Conservation (phyloP, 2,888 invertebrate species). For the Tethea ocularis region DNA sequence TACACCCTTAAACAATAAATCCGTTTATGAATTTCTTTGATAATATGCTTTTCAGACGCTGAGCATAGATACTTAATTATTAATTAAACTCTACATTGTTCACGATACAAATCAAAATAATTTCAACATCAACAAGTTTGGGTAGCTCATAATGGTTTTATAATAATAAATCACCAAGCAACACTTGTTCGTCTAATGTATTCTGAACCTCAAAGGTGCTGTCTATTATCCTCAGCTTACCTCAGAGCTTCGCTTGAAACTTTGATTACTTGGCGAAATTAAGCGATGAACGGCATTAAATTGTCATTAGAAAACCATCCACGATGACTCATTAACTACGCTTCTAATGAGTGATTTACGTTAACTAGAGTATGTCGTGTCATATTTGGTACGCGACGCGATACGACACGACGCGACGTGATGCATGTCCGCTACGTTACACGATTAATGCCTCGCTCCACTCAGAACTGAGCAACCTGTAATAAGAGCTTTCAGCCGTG, state of each 20-base stretch:
- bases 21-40: neutral
- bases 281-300: constrained; percentile 71
- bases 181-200: constrained; percentile 60
- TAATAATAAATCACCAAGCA: constrained; percentile 65
- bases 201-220: constrained; percentile 62
- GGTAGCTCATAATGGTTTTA: constrained; percentile 27
- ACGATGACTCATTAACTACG: constrained; percentile 65
- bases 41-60: neutral
- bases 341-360: constrained; percentile 72
- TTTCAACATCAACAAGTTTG: constrained; percentile 41
- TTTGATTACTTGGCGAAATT: constrained; percentile 74
- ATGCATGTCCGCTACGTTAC: constrained; percentile 46
- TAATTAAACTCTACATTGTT: constrained; percentile 1
- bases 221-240: constrained; percentile 66
- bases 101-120: constrained; percentile 22
- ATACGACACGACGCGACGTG: constrained; percentile 41
- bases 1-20: neutral
- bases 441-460: constrained; percentile 45
- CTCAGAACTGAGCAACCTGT: constrained; percentile 52
- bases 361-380: constrained; percentile 66
- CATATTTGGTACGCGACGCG: constrained; percentile 53
- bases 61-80: neutral
- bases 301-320: constrained; percentile 72
- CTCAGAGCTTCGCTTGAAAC: constrained; percentile 60
- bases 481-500: constrained; percentile 63